phyloP scores from a whole-genome alignment of 1,140 invertebrate species.

The Onthophagus taurus region DNA sequence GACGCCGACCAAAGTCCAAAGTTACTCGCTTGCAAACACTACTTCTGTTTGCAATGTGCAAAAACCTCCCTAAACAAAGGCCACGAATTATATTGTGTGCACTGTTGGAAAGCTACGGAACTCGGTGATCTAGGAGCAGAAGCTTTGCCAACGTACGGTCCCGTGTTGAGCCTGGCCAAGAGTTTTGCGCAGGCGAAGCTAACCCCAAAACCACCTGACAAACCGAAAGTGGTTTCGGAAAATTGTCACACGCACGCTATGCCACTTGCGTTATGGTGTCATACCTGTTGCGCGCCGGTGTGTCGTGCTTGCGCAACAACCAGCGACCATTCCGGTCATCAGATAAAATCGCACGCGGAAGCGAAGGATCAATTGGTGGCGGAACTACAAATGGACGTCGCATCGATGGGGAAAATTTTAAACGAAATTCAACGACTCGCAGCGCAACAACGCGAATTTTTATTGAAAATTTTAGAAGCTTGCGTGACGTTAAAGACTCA shows the following conservation, averaged over 20 bases:
- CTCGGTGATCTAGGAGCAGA: constrained; percentile 51
- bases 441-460: constrained; percentile 56
- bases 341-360: constrained; percentile 56
- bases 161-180: constrained; percentile 52
- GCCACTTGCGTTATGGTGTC: constrained; percentile 63
- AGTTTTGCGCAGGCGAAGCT: constrained; percentile 48
- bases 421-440: constrained; percentile 54
- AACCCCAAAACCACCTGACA: constrained; percentile 37
- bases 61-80: constrained; percentile 52
- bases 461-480: constrained; percentile 62
- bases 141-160: constrained; percentile 53
- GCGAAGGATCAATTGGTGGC: constrained; percentile 55
- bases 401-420: constrained; percentile 44
- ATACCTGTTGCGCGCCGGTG: constrained; percentile 51
- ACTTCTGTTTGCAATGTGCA: constrained; percentile 65
- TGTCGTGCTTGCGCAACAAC: constrained; percentile 58
- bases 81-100: constrained; percentile 54
- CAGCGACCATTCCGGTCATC: constrained; percentile 53
- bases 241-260: constrained; percentile 63
- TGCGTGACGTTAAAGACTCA: constrained; percentile 62
- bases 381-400: constrained; percentile 47
- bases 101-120: constrained; percentile 58
- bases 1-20: constrained; percentile 59
- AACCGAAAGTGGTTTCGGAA: constrained; percentile 40
- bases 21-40: constrained; percentile 63